Percentiles rank a stretch among this genome's conserved stretches.
Evolutionary conservation across 2,797 vertebrate genomes (phyloP).

Genomic region (Meriones psammophilus): DNA sequence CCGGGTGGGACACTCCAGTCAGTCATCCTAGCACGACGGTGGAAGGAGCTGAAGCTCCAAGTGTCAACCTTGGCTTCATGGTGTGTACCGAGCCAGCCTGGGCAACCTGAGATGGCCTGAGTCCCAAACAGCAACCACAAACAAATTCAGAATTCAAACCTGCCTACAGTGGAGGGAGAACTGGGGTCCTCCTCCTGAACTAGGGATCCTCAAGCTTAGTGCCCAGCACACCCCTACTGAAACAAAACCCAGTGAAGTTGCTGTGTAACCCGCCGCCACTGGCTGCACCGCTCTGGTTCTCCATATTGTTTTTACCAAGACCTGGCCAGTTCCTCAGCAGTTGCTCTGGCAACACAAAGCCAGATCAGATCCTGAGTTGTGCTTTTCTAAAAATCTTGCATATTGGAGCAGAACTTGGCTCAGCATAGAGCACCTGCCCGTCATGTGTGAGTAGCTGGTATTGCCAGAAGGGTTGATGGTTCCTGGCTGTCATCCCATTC

Average conservation of each 20-base stretch:
- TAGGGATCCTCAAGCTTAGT: background rate
- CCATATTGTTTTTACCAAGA: background rate
- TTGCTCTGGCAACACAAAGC: background rate
- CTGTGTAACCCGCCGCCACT: accelerated
- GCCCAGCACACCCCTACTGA: background rate
- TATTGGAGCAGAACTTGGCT: background rate
- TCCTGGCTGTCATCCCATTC: too few species aligned
- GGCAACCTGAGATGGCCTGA: background rate
- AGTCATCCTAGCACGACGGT: background rate
- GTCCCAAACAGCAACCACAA: background rate
- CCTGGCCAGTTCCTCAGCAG: background rate
- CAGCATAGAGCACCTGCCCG: background rate
- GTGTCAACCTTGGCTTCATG: background rate
- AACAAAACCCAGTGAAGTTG: background rate
- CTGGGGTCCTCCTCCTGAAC: background rate
- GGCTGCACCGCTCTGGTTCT: background rate
- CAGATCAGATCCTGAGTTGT: background rate
- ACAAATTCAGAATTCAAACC: background rate
- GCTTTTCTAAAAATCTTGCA: background rate
- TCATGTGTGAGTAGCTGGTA: background rate
- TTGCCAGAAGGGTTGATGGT: background rate
- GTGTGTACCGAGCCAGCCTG: too few species aligned
- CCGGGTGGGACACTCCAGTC: background rate
- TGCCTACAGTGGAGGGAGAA: background rate
- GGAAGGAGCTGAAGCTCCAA: background rate